Percentiles rank a stretch among this genome's conserved stretches.
Conservation (phyloP, 2,113 vertebrate species). For the Cyanoderma ruficeps region DNA sequence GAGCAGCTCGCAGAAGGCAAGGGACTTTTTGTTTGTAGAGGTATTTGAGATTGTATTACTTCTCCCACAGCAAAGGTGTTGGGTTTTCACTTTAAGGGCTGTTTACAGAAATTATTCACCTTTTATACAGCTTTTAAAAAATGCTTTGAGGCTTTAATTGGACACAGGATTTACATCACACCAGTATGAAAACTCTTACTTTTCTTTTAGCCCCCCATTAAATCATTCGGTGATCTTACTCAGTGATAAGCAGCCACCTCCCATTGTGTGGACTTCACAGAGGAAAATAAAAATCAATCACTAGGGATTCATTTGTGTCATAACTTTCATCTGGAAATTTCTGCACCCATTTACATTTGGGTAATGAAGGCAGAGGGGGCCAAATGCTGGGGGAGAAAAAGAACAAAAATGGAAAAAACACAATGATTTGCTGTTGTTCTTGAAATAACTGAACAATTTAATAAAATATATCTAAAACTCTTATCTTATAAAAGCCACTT, state of each 20-base stretch:
- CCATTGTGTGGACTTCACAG: neutral
- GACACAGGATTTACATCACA: neutral
- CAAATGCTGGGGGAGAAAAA: neutral
- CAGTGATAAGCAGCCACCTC: neutral
- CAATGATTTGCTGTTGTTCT: neutral
- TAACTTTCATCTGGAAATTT: neutral
- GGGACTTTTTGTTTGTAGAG: slow-evolving; percentile 60
- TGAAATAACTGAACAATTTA: neutral
- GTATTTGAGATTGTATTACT: slow-evolving; percentile 29
- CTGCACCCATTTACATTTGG: neutral
- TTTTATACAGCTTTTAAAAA: slow-evolving; percentile 67
- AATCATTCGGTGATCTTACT: neutral
- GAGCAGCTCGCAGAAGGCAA: neutral
- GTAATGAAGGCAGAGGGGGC: neutral
- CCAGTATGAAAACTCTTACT: slow-evolving; percentile 33
- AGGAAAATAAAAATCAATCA: neutral
- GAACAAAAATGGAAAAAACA: neutral
- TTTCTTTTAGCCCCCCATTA: slow-evolving; percentile 1
- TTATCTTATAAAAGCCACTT: neutral
- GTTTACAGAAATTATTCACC: slow-evolving; percentile 59
- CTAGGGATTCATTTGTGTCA: neutral
- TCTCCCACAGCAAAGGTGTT: slow-evolving; percentile 58
- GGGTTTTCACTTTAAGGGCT: slow-evolving; percentile 44
- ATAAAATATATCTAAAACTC: neutral
- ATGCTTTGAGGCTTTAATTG: slow-evolving; percentile 58